phyloP scores from a whole-genome alignment of 2,888 invertebrate genomes.

The Calliphora vomitoria region DNA sequence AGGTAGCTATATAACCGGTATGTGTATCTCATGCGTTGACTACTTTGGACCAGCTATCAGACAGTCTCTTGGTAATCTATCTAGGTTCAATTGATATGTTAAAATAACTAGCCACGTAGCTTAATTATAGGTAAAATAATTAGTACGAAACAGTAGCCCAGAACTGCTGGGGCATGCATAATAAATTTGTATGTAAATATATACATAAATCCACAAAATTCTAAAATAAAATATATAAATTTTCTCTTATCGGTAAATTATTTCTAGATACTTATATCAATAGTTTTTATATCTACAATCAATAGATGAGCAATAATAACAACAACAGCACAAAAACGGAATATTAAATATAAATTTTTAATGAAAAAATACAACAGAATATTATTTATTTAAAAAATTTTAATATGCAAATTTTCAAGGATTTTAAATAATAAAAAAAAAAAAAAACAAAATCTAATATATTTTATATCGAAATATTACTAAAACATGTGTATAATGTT shows the following conservation, averaged over 20 bases:
- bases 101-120: too few species aligned
- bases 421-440: slow-evolving; percentile 36
- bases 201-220: background rate
- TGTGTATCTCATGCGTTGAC: too few species aligned
- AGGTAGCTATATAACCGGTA: too few species aligned
- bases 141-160: too few species aligned
- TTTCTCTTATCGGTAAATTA: background rate
- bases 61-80: too few species aligned
- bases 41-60: too few species aligned
- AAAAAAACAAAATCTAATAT: slow-evolving; percentile 29
- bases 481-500: slow-evolving; percentile 54
- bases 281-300: slow-evolving; percentile 15
- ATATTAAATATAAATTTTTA: slow-evolving; percentile 23
- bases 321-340: background rate
- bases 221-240: slow-evolving; percentile 11
- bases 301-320: background rate
- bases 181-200: background rate
- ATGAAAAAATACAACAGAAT: slow-evolving; percentile 17
- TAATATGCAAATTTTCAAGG: slow-evolving; percentile 58
- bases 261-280: slow-evolving; percentile 13
- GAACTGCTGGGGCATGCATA: too few species aligned
- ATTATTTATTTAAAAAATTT: slow-evolving; percentile 52
- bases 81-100: too few species aligned
- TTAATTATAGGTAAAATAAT: too few species aligned
- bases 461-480: slow-evolving; percentile 65